Evolutionary conservation across 2,113 vertebrate genomes (phyloP).

Genomic region (Crotalus helleri): DNA sequence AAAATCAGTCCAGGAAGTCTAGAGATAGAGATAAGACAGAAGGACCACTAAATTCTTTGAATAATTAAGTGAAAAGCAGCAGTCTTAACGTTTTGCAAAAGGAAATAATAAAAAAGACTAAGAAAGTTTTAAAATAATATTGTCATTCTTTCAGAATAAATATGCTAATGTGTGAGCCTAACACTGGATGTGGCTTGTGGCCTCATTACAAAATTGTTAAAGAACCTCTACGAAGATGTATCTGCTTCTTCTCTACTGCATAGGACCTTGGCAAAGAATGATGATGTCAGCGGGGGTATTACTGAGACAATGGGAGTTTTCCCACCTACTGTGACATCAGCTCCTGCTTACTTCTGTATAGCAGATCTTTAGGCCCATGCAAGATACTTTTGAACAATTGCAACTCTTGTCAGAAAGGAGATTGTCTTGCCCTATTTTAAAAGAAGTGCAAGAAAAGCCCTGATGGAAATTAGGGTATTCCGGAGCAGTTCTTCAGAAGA

Average conservation of each 20-base stretch:
- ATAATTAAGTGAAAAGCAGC: neutral
- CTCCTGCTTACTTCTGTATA: neutral
- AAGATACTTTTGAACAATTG: neutral
- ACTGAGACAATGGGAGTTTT: neutral
- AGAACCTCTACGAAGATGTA: neutral
- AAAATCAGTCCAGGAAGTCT: neutral
- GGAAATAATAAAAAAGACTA: neutral
- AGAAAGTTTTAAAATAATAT: neutral
- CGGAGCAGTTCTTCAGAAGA: neutral
- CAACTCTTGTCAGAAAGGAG: neutral
- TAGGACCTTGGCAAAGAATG: neutral
- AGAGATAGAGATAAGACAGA: neutral
- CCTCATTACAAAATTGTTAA: neutral
- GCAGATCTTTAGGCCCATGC: no score
- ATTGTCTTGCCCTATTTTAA: neutral
- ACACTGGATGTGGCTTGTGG: neutral
- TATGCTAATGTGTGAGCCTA: neutral
- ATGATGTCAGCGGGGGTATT: neutral
- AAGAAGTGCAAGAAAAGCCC: neutral
- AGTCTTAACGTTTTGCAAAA: neutral
- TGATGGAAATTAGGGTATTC: neutral
- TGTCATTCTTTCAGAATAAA: neutral
- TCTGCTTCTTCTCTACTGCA: no score
- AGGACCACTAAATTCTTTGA: neutral
- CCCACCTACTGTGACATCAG: neutral